Conservation (phyloP, 2,113 vertebrate genomes). For the Ceratotherium simum region DNA sequence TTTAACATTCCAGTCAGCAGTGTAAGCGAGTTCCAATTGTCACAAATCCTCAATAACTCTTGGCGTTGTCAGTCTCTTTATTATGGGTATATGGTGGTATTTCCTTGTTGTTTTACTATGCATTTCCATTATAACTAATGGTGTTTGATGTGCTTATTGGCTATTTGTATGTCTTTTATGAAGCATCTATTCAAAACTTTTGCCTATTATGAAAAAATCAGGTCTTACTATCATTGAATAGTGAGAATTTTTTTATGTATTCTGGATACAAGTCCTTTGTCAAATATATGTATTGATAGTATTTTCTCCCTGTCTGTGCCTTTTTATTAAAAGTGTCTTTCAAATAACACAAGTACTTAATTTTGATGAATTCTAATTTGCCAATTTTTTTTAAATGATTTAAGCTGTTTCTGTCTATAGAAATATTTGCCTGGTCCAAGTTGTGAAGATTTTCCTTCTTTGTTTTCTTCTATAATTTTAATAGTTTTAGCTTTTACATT, state of each 20-base stretch:
- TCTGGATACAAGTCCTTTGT: neutral
- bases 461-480: neutral
- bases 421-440: neutral
- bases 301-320: neutral
- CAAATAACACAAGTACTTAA: neutral
- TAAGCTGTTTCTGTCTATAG: neutral
- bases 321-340: neutral
- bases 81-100: neutral
- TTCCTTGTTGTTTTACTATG: neutral
- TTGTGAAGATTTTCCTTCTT: neutral
- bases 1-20: neutral
- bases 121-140: neutral
- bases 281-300: neutral
- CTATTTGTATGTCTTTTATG: neutral
- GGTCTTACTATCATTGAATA: neutral
- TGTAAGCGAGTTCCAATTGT: neutral
- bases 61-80: neutral
- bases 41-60: neutral
- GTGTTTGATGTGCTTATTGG: neutral
- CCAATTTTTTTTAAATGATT: neutral
- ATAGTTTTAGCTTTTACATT: neutral
- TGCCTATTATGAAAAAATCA: neutral
- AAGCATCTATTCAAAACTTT: neutral
- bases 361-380: neutral
- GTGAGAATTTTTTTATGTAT: conserved; percentile 5